Conservation (phyloP, 2,888 invertebrate genomes). For the Caradrina clavipalpis region DNA sequence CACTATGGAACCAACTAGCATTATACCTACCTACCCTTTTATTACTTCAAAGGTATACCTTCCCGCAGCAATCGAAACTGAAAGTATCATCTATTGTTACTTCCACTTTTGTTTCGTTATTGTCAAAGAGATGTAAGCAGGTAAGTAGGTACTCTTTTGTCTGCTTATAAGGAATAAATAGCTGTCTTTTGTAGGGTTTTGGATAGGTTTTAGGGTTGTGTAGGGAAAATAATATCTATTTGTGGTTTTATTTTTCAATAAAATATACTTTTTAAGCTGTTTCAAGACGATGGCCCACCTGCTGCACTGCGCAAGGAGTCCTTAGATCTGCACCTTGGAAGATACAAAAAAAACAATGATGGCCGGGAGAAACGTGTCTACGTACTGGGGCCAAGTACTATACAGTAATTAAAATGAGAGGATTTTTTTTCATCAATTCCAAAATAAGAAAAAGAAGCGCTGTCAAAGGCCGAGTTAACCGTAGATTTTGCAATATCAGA, state of each 20-base stretch:
- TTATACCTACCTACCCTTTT: constrained; percentile 5
- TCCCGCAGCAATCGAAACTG: constrained; percentile 27
- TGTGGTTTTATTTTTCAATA: neutral
- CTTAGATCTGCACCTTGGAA: no score
- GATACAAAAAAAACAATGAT: no score
- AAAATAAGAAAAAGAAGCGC: no score
- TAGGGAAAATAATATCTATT: neutral
- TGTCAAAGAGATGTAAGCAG: constrained; percentile 38
- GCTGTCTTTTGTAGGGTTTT: constrained; percentile 15
- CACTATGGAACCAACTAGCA: neutral
- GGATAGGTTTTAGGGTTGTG: neutral
- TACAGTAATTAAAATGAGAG: no score
- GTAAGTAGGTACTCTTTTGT: constrained; percentile 46
- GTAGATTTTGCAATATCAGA: no score
- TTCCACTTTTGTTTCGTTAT: constrained; percentile 39
- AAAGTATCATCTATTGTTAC: constrained; percentile 35
- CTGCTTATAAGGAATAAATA: constrained; percentile 37
- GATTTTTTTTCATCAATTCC: no score
- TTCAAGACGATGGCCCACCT: no score
- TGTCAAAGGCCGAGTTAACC: no score
- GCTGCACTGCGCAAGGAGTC: no score
- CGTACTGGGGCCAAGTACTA: no score
- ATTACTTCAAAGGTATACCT: constrained; percentile 10
- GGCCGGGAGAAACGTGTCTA: no score
- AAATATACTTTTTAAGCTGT: no score